Evolutionary conservation across 2,888 invertebrate species (phyloP), one percentile per base, ranked within the genome.

Genomic region (Latheticus oryzae): DNA sequence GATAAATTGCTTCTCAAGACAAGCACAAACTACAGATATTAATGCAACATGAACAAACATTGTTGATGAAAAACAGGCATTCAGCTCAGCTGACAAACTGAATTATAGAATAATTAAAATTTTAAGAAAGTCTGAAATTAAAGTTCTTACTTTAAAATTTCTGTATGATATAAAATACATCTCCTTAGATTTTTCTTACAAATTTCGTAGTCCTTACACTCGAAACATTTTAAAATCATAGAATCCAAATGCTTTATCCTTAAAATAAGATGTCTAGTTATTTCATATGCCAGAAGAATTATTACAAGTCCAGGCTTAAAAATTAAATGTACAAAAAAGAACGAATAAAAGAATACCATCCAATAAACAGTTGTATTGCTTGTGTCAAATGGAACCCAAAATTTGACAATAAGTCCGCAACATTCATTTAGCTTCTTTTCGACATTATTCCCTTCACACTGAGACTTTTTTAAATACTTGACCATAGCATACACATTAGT

Each of bases 1-100:
- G 1, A 48, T 17, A n/a, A 50, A 48, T 24, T 56, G 56, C 13
- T 48, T 47, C 35, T 56, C 56, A 2, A 56, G 13, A 30, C 56
- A 56, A 2, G 32, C 56, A 24, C 42, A 48, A 16, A 50, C 42
- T 8, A 21, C 24, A 11, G 19, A 48, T 4, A 50, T 56, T 23
- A 56, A 32, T 8, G 50, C 50, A 2, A 56, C 26, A 19, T 56
- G 48, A 5, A 15, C 42, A 11, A 56, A 33, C 48, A 56, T 56
- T 2, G 33, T 26, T 2, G 16, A 8, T 0, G 33, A 26, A 13
- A 56, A 56, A 19, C 40, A 50, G 23, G 32, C 42, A 15, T 56
- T 42, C 5, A 56, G 15, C 24, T 42, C 17, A 8, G 30, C 13
- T 1, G 42, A 9, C 1, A 56, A 50, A 16, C 56, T 56, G 12